Conservation (phyloP, 1,140 invertebrate species). For the Catajapyx aquilonaris region DNA sequence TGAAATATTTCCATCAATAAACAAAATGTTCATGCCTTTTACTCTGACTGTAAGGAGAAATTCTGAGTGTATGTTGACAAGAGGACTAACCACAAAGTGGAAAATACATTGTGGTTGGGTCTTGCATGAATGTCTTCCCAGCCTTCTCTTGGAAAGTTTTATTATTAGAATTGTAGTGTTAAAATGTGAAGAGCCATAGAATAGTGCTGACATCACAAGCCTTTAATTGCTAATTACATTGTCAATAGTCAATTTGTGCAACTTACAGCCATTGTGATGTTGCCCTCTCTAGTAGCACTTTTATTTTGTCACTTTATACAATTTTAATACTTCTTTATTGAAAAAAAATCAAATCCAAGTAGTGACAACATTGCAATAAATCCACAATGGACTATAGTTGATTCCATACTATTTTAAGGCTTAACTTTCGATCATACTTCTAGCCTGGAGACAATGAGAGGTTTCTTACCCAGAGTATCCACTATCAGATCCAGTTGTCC, state of each 20-base stretch:
- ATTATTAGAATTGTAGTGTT: too few species aligned
- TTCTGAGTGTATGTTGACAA: not conserved
- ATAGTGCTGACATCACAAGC: too few species aligned
- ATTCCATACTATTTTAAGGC: not conserved
- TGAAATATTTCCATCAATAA: slow-evolving; percentile 1
- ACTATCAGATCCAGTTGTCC: slow-evolving; percentile 29
- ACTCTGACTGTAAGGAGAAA: not conserved
- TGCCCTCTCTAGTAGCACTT: too few species aligned
- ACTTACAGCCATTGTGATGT: too few species aligned
- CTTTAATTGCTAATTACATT: too few species aligned
- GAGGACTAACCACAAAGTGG: not conserved
- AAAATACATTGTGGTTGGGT: not conserved
- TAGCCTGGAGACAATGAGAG: not conserved
- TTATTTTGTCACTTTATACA: not conserved
- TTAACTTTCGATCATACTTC: not conserved
- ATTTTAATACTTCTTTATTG: not conserved
- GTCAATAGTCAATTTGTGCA: too few species aligned
- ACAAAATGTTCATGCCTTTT: not conserved
- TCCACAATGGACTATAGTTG: not conserved
- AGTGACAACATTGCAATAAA: not conserved
- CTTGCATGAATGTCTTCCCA: not conserved
- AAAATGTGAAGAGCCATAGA: too few species aligned
- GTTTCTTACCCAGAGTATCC: slow-evolving; percentile 21
- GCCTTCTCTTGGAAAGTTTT: not conserved
- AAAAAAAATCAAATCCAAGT: not conserved